Evolutionary conservation across 2,888 invertebrate genomes (phyloP), one percentile per base, ranked within the genome.

Genomic region (Hirtodrosophila histrioides): DNA sequence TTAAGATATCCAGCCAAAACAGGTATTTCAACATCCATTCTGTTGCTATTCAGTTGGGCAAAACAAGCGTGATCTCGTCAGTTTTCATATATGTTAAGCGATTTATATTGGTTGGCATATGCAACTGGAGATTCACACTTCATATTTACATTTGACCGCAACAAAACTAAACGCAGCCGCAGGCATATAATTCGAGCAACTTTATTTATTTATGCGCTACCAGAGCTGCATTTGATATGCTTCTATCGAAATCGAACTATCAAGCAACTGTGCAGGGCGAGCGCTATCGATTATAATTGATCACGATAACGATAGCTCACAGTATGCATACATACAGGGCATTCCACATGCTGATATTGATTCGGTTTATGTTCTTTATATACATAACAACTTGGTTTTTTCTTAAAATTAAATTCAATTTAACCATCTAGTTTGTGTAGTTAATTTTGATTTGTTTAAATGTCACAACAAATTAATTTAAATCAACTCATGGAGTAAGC

Each of bases 1-100:
- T 95, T 93, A 88, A 97, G 93, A 93, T 94, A 94, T 90, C 97
- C 97, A 90, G 94, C 94, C 89, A 95, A 93, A 86, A 95, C 93
- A 90, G 95, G 94, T 91, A 95, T 94, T 92, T 95, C 95, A 90
- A 93, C 93, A 91, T 95, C 95, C 95, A 96, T 95, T 82, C 84
- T 88, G 85, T 85, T 62, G 75, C 45, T 69, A 62, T 63, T 63
- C 53, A 58, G 55, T 65, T 62, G 48, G 46, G 44, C 65, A 63
- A 56, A 51, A 64, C 58, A 45, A 49, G 17, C 40, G 48, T 53
- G 43, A 70, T 74, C 62, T 56, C 35, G 37, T 68, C 37, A 64
- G 35, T 63, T 63, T 70, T 73, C 54, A 63, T 67, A 57, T 64
- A 67, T 54, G 31, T 29, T 55, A 24, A 50, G 10, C 44, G 31